These are phyloP conservation scores for Aethes cnicana DNA, from an alignment of 2,888 invertebrate species.

Conservation along the genomic window DNA sequence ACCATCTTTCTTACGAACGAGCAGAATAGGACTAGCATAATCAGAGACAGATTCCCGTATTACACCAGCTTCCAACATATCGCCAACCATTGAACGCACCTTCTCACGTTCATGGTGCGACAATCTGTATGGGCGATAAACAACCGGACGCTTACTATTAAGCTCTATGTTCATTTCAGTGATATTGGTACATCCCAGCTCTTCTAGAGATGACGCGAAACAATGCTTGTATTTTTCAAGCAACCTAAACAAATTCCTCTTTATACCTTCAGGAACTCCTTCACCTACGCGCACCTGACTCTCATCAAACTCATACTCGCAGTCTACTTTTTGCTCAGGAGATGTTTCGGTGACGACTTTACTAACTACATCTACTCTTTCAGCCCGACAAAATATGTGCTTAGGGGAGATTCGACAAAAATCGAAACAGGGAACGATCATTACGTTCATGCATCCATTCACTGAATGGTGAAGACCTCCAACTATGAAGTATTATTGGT, in stretches of 20 bases:
- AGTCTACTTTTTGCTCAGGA: background rate
- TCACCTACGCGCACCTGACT: conserved; percentile 9
- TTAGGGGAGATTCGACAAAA: conserved; percentile 3
- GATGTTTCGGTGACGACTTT: background rate
- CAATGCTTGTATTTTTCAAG: conserved; percentile 32
- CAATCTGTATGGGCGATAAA: conserved; percentile 12
- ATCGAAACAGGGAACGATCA: conserved; percentile 20
- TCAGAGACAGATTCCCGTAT: conserved; percentile 8
- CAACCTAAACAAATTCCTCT: conserved; percentile 15
- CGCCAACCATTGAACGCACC: conserved; percentile 5
- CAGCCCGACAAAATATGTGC: conserved; percentile 4
- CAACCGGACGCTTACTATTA: conserved; percentile 28
- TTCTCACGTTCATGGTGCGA: conserved; percentile 8
- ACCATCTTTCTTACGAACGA: conserved; percentile 11
- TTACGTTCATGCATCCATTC: conserved; percentile 18
- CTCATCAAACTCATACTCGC: conserved; percentile 9
- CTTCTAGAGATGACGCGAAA: conserved; percentile 31
- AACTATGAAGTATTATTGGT: conserved; percentile 26
- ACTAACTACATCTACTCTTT: background rate
- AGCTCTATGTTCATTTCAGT: conserved; percentile 35
- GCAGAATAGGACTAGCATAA: conserved; percentile 11
- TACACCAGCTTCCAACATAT: conserved; percentile 11
- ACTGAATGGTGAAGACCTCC: conserved; percentile 30
- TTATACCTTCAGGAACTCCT: conserved; percentile 3
- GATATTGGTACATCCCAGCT: conserved; percentile 33